Conservation (phyloP, 2,797 vertebrate genomes). For the Manis crassicaudata region DNA sequence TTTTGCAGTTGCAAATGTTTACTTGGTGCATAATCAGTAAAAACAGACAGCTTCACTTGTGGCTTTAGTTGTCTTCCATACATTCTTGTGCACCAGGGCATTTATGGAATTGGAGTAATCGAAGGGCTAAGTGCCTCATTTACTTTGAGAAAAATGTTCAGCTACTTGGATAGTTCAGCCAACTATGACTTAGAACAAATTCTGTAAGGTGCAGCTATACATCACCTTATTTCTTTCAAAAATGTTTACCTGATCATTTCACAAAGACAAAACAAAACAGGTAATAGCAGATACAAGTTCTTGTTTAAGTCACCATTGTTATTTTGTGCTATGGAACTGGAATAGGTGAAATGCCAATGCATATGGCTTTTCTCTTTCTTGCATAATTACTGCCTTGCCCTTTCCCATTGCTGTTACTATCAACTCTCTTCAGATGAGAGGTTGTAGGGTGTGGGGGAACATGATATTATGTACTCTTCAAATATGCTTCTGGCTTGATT, state of each 20-base stretch:
- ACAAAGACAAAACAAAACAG: neutral
- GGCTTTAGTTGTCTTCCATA: neutral
- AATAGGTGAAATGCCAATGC: neutral
- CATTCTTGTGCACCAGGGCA: neutral
- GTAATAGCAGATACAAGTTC: neutral
- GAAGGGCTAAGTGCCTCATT: neutral
- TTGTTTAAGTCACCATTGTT: neutral
- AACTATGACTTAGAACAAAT: neutral
- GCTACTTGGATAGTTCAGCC: neutral
- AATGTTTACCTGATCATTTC: neutral
- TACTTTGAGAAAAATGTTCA: conserved; percentile 38
- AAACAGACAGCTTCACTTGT: neutral
- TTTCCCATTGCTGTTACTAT: conserved; percentile 20
- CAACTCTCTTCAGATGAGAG: conserved; percentile 45
- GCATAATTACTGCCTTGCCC: conserved; percentile 28
- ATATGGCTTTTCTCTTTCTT: conserved; percentile 46
- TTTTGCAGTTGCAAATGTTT: conserved; percentile 89
- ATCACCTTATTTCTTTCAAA: neutral
- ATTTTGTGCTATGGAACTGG: neutral
- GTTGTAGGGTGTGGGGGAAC: neutral
- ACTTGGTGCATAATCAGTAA: conserved; percentile 76
- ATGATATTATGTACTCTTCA: neutral
- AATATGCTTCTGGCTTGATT: conserved; percentile 44
- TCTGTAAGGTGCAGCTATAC: neutral
- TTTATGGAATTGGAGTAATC: neutral